phyloP scores from a whole-genome alignment of 2,888 invertebrate species.

The Hemaris fuciformis region DNA sequence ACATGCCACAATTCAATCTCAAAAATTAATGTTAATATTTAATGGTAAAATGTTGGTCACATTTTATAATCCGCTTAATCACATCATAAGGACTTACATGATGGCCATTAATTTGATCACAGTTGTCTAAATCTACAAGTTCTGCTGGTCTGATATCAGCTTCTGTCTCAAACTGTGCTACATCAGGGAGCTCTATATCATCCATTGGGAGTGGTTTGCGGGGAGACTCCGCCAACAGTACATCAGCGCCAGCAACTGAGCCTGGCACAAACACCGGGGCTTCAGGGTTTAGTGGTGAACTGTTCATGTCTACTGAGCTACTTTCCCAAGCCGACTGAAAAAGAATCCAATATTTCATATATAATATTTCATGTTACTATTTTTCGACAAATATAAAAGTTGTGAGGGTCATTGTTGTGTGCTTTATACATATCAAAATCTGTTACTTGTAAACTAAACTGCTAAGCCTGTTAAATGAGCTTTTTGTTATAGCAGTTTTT shows the following conservation, averaged over 20 bases:
- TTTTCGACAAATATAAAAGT: too few species aligned
- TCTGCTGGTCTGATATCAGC: slow-evolving; percentile 84
- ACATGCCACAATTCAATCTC: too few species aligned
- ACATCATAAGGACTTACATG: slow-evolving; percentile 73
- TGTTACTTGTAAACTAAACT: too few species aligned
- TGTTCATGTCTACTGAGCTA: slow-evolving; percentile 84
- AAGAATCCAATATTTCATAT: neutral
- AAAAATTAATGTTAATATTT: too few species aligned
- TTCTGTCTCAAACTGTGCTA: slow-evolving; percentile 84
- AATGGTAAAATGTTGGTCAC: too few species aligned
- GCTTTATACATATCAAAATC: too few species aligned
- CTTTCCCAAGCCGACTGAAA: slow-evolving; percentile 77
- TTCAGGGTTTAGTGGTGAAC: slow-evolving; percentile 91
- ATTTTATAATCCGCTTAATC: too few species aligned
- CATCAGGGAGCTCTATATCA: slow-evolving; percentile 82
- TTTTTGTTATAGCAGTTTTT: too few species aligned
- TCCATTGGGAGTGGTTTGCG: slow-evolving; percentile 85
- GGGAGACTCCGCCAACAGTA: slow-evolving; percentile 86
- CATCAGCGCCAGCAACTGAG: slow-evolving; percentile 70
- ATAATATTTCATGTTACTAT: neutral
- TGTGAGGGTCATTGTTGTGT: too few species aligned
- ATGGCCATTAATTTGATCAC: slow-evolving; percentile 81
- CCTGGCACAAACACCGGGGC: slow-evolving; percentile 92
- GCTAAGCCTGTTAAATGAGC: too few species aligned
- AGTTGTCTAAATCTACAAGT: slow-evolving; percentile 72